These are phyloP conservation scores for Thamnophis sirtalis DNA, from an alignment of 2,113 vertebrate genomes.

Conservation along the genomic window DNA sequence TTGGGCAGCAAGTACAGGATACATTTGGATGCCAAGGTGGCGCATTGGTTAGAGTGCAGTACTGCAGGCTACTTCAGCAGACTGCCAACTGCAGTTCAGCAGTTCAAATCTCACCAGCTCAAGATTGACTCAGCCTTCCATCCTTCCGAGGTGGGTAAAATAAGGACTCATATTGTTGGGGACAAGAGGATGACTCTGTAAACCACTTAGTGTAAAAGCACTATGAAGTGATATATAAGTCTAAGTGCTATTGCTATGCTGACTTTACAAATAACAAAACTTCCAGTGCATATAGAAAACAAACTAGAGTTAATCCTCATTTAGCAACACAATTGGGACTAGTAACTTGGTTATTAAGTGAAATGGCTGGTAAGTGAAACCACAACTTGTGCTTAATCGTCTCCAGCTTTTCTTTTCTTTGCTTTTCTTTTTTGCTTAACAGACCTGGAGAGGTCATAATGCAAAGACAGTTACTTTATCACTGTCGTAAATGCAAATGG, in stretches of 20 bases:
- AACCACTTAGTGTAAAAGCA: too few relatives aligned
- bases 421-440: not conserved
- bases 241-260: not conserved
- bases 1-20: not conserved
- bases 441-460: not conserved
- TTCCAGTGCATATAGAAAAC: not conserved
- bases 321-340: not conserved
- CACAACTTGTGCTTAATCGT: not conserved
- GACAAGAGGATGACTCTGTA: too few relatives aligned
- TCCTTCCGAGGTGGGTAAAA: too few relatives aligned
- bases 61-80: too few relatives aligned
- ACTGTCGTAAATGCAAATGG: not conserved
- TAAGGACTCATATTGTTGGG: too few relatives aligned
- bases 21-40: not conserved
- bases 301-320: not conserved
- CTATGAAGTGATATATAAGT: too few relatives aligned
- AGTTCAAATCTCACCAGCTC: too few relatives aligned
- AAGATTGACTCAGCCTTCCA: too few relatives aligned
- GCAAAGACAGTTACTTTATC: not conserved
- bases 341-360: not conserved
- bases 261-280: not conserved
- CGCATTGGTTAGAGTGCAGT: too few relatives aligned
- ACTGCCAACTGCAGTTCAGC: too few relatives aligned
- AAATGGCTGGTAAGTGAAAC: not conserved
- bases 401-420: not conserved